Evolutionary conservation across 2,888 invertebrate species (phyloP).

Genomic region (Ichneumoninae sp.): DNA sequence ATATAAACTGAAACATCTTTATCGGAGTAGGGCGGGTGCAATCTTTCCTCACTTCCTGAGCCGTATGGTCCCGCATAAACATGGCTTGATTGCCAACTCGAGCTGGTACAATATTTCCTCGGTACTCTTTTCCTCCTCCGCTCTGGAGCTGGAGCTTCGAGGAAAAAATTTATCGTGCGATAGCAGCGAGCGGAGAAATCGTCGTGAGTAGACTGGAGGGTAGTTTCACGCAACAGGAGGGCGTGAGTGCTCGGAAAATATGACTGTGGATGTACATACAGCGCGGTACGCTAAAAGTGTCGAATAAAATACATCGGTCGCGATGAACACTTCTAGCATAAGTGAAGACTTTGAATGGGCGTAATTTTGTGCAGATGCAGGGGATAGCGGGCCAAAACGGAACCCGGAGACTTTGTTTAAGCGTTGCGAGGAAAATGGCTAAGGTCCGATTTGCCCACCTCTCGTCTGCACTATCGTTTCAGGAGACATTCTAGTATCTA

Average conservation of each 20-base stretch:
- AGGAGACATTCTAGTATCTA: neutral
- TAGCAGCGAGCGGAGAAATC: neutral
- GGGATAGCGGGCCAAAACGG: neutral
- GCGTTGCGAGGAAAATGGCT: neutral
- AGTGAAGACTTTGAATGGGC: neutral
- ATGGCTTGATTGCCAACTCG: slow-evolving; percentile 21
- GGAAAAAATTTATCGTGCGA: neutral
- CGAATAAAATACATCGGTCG: neutral
- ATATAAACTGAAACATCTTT: slow-evolving; percentile 14
- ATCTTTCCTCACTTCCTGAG: slow-evolving; percentile 14
- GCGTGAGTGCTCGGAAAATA: neutral
- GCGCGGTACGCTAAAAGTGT: neutral
- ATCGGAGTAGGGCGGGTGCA: neutral
- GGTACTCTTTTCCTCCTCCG: neutral
- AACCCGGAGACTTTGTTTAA: neutral
- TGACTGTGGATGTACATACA: neutral
- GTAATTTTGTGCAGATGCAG: neutral
- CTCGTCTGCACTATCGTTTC: neutral
- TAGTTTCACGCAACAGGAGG: neutral
- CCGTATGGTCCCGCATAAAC: slow-evolving; percentile 8
- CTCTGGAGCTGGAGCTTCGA: no score
- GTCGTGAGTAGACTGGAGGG: neutral
- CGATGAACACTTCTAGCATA: neutral
- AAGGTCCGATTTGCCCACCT: neutral
- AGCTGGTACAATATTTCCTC: neutral